Base-by-base conservation (phyloP, 2,113 vertebrate genomes). In the Aegypius monachus region DNA sequence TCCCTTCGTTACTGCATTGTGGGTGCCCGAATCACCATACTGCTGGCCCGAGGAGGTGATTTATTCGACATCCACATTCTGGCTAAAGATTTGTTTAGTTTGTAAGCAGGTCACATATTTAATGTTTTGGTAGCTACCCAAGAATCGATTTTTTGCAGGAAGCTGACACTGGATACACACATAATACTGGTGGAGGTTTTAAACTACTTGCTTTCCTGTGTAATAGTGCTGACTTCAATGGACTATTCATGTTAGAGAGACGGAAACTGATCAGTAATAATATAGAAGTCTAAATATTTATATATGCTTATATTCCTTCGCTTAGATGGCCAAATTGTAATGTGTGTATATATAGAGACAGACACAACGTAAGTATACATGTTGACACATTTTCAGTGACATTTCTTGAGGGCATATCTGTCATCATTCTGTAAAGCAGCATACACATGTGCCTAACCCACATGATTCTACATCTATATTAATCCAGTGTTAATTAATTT, bases 1-100 rank as follows among this genome's bases (percentile, higher is more conserved):
- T 52, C 16, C 40, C 21, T 14, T 72, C 0, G 0, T 52, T 55
- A 63, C 16, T 4, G 0, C 2, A 0, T n/a, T 47, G 38, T 31
- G 18, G 31, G 23, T 82, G 12, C 53, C 52, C 18, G 1, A 82
- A 48, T 80, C 31, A 70, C 62, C 53, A 32, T 4, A 9, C 34
- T 70, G 71, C 71, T 80, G 43, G 16, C 27, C 40, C 2, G 3
- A 83, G 20, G 62, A 82, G 48, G 25, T 43, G 6, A 8, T 71
- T 88, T 68, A 92, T 40, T 88, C 67, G 78, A 62, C 16, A 70
- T 26, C 13, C 25, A 53, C 50, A n/a, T 71, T 66, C 45, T 62
- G 63, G 63, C 31, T 78, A 53, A 89, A 86, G 31, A 73, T 45
- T 23, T 80, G 25, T 62, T 73, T 72, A 21, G n/a, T 66, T 95